Conservation (phyloP, 2,888 invertebrate genomes). For the Phlogophora meticulosa region DNA sequence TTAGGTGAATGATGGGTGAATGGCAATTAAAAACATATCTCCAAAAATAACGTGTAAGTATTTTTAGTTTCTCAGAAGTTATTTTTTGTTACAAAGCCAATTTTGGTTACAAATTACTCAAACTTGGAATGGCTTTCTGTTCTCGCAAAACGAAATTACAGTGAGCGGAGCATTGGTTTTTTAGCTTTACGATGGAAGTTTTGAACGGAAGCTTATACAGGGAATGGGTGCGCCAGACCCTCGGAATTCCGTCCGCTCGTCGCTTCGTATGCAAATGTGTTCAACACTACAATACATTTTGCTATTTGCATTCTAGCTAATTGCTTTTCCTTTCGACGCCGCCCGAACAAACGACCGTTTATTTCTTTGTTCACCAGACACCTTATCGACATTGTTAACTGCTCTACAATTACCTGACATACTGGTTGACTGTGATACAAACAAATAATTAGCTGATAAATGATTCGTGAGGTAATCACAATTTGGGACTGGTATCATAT, state of each 20-base stretch:
- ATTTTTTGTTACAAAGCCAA: constrained; percentile 46
- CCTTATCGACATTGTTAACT: constrained; percentile 76
- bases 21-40: constrained; percentile 61
- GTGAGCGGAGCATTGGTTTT: constrained; percentile 71
- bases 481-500: background rate
- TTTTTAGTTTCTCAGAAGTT: constrained; percentile 40
- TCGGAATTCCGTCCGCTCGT: constrained; percentile 75
- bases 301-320: constrained; percentile 87
- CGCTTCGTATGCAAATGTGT: constrained; percentile 87
- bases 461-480: background rate
- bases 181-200: constrained; percentile 78
- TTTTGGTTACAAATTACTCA: constrained; percentile 60
- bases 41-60: constrained; percentile 41
- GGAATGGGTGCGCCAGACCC: constrained; percentile 71
- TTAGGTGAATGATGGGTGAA: constrained; percentile 38
- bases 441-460: constrained; percentile 10
- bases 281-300: constrained; percentile 84
- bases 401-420: constrained; percentile 58
- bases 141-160: constrained; percentile 56
- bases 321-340: constrained; percentile 87
- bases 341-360: constrained; percentile 78
- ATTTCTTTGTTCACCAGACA: constrained; percentile 78
- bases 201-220: constrained; percentile 77
- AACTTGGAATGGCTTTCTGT: constrained; percentile 54
- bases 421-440: constrained; percentile 49